These are phyloP conservation scores for Epinephelus malabaricus DNA, from an alignment of 2,797 vertebrate species.

Conservation along the genomic window DNA sequence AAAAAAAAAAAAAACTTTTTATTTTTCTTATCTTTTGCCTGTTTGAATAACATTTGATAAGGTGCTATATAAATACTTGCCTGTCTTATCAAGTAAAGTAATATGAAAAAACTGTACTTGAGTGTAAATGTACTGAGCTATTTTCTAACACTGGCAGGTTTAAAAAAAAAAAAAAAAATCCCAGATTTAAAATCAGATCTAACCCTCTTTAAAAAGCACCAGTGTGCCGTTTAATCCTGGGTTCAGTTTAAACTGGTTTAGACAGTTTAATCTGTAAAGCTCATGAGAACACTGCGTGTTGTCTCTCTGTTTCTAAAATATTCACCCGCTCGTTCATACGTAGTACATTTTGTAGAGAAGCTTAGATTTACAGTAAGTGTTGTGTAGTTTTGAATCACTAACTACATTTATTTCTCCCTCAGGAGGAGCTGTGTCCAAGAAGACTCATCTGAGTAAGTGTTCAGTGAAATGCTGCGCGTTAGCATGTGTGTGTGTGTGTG, in stretches of 20 bases:
- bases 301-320: constrained; percentile 1
- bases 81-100: neutral
- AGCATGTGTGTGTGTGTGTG: constrained; percentile 10
- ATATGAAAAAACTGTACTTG: neutral
- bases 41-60: too few relatives aligned
- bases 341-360: neutral
- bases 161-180: neutral
- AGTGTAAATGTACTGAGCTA: neutral
- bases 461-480: constrained; percentile 6
- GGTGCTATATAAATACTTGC: too few relatives aligned
- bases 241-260: constrained; percentile 10
- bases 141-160: neutral
- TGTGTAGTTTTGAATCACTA: constrained; percentile 19
- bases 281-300: neutral
- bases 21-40: too few relatives aligned
- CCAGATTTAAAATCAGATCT: neutral
- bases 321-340: neutral
- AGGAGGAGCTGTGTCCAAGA: constrained; percentile 79
- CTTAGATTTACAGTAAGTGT: neutral
- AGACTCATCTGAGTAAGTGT: constrained; percentile 82
- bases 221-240: constrained; percentile 11
- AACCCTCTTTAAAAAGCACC: neutral
- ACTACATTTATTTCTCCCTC: constrained; percentile 21
- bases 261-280: neutral
- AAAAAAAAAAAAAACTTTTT: too few relatives aligned